These are phyloP conservation scores for Momotus momota DNA, from an alignment of 2,797 vertebrate genomes.

Conservation along the genomic window DNA sequence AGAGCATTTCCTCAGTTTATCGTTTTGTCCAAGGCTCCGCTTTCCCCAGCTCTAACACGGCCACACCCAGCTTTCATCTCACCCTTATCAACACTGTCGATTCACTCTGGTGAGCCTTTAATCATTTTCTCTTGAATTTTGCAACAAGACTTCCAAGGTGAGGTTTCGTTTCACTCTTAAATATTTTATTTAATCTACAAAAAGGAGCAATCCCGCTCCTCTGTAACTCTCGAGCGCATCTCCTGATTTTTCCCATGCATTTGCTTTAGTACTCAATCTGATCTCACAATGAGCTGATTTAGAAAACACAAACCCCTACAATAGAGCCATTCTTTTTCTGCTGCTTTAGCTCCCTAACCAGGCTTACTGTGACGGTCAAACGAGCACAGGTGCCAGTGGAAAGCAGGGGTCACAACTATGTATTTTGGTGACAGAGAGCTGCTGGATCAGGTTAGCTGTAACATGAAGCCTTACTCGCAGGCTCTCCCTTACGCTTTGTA, in stretches of 20 bases:
- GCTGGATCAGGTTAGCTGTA: slow-evolving; percentile 12
- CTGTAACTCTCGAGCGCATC: background rate
- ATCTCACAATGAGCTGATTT: background rate
- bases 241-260: background rate
- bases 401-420: background rate
- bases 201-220: background rate
- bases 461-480: background rate
- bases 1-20: background rate
- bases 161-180: background rate
- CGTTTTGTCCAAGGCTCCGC: background rate
- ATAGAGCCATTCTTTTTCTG: slow-evolving; percentile 14
- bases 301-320: background rate
- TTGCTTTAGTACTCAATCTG: background rate
- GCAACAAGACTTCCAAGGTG: background rate
- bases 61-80: background rate
- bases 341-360: background rate
- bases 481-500: background rate
- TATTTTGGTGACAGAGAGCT: background rate
- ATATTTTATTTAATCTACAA: background rate
- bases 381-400: background rate
- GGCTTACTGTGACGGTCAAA: background rate
- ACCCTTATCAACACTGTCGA: background rate
- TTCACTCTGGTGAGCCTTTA: background rate
- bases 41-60: background rate
- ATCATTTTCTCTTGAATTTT: background rate